phyloP scores from a whole-genome alignment of 2,888 invertebrate genomes.

The Drosophila kambysellisi region DNA sequence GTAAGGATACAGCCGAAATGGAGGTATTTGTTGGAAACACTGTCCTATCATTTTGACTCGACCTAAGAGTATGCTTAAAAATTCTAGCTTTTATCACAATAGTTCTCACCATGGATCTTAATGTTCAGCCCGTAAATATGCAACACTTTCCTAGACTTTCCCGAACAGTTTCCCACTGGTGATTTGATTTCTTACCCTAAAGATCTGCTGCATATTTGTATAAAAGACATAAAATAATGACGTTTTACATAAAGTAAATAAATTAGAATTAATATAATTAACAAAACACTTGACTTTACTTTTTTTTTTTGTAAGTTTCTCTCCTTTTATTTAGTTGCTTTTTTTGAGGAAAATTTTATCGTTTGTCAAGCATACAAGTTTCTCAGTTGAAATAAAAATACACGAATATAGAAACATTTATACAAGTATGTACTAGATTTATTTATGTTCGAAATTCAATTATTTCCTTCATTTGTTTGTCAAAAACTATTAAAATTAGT shows the following conservation, averaged over 20 bases:
- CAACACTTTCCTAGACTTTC: neutral
- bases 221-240: neutral
- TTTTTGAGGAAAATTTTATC: constrained; percentile 49
- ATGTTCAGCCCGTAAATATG: neutral
- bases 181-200: neutral
- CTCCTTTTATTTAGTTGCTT: constrained; percentile 47
- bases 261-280: neutral
- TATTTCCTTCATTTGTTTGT: constrained; percentile 23
- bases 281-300: neutral
- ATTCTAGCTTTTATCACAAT: neutral
- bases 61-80: neutral
- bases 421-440: constrained; percentile 45
- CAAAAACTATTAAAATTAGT: neutral
- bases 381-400: constrained; percentile 60
- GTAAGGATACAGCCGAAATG: neutral
- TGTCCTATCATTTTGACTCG: fast-evolving
- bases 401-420: constrained; percentile 61
- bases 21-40: neutral
- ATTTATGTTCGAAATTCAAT: constrained; percentile 28
- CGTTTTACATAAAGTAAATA: neutral
- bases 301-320: constrained; percentile 52
- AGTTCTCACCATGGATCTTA: fast-evolving
- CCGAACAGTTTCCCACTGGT: neutral
- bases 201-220: neutral
- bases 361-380: constrained; percentile 65